A percentile compares a stretch with the other conserved stretches of the same genome.
These are phyloP conservation scores for Augiades crinisus DNA, from an alignment of 2,888 invertebrate genomes.

Conservation along the genomic window DNA sequence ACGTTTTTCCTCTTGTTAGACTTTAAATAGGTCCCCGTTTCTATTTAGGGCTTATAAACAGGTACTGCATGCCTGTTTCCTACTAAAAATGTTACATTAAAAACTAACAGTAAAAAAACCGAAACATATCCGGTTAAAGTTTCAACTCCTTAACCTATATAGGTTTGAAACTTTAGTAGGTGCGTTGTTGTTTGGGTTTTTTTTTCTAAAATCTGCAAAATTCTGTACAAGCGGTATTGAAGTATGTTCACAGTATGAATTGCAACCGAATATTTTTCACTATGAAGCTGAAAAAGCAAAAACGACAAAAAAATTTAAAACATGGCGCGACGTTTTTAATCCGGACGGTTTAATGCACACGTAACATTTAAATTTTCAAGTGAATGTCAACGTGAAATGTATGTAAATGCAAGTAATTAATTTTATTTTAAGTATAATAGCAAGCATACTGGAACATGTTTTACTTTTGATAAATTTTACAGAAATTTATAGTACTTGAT, in stretches of 20 bases:
- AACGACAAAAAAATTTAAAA: slow-evolving; percentile 8
- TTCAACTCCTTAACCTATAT: too few species aligned
- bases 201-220: slow-evolving; percentile 4
- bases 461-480: too few species aligned
- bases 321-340: slow-evolving; percentile 9
- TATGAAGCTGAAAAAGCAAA: slow-evolving; percentile 10
- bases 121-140: too few species aligned
- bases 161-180: slow-evolving; percentile 2
- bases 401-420: not conserved
- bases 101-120: too few species aligned
- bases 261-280: slow-evolving; percentile 10
- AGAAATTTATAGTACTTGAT: too few species aligned
- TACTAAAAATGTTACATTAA: too few species aligned
- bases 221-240: slow-evolving; percentile 5
- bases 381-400: not conserved
- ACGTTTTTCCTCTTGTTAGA: too few species aligned
- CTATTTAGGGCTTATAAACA: too few species aligned
- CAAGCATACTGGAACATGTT: too few species aligned
- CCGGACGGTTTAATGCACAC: slow-evolving; percentile 4
- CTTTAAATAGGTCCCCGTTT: too few species aligned
- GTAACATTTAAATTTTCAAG: not conserved
- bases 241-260: slow-evolving; percentile 4
- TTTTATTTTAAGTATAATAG: not conserved
- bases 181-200: not conserved
- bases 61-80: too few species aligned